Percentiles rank a stretch among this genome's conserved stretches.
phyloP scores from a whole-genome alignment of 2,113 vertebrate species.

The Mormoops blainvillei region DNA sequence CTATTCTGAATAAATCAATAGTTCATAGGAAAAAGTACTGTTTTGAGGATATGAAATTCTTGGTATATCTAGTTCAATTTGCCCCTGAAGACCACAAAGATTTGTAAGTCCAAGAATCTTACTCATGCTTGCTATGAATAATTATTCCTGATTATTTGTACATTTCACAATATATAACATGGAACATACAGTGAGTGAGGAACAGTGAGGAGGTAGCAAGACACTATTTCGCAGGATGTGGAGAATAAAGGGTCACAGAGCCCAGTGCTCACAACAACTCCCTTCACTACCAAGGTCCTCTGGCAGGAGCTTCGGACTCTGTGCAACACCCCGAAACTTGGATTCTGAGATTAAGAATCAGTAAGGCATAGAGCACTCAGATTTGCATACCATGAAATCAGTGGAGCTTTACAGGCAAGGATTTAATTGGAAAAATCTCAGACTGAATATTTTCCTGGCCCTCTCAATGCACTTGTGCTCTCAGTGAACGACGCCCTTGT shows the following conservation, averaged over 20 bases:
- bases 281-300: neutral
- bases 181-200: too few species aligned
- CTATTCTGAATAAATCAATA: neutral
- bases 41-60: neutral
- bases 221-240: neutral
- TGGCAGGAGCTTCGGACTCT: fast-evolving
- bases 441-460: neutral
- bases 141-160: neutral
- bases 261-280: neutral
- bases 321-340: neutral
- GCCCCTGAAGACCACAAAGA: neutral
- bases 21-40: neutral
- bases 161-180: neutral
- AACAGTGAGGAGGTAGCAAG: neutral
- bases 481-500: neutral
- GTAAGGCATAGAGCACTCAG: too few species aligned
- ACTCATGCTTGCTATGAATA: neutral
- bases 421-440: neutral
- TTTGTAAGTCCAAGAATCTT: neutral
- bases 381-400: neutral
- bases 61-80: neutral
- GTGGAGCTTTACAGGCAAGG: neutral
- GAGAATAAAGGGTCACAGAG: neutral
- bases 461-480: neutral
- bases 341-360: neutral